Conservation (phyloP, 2,113 vertebrate species). For the Pterocles orientalis region DNA sequence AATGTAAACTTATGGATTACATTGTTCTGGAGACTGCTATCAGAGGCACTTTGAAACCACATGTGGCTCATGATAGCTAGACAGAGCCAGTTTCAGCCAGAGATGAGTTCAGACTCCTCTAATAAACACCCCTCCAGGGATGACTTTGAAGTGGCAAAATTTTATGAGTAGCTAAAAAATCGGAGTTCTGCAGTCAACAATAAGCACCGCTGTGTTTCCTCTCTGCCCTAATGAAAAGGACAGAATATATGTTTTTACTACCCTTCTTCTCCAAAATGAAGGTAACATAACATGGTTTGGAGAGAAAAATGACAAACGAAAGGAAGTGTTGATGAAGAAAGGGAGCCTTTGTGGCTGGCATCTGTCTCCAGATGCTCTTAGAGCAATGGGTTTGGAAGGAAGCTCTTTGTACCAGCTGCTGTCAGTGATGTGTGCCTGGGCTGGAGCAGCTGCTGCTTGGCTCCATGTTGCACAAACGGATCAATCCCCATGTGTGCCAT, state of each 20-base stretch:
- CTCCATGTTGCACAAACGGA: neutral
- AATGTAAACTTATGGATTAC: constrained; percentile 69
- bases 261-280: neutral
- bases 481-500: neutral
- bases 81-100: constrained; percentile 28
- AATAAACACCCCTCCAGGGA: constrained; percentile 43
- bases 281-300: neutral
- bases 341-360: neutral
- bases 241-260: neutral
- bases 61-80: constrained; percentile 31
- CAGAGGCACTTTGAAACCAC: constrained; percentile 66
- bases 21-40: constrained; percentile 43
- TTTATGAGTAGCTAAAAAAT: constrained; percentile 9
- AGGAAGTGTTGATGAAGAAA: neutral
- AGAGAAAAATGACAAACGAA: neutral
- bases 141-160: constrained; percentile 48
- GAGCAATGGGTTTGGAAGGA: neutral
- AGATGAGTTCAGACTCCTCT: constrained; percentile 27
- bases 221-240: neutral
- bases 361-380: neutral
- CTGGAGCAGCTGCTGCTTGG: neutral
- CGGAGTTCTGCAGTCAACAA: neutral
- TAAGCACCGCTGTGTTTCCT: neutral
- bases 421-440: neutral
- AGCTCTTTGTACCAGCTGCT: neutral